Evolutionary conservation across 2,888 invertebrate species (phyloP), one percentile per base, ranked within the genome.

Genomic region (Reticulitermes lucifugus): DNA sequence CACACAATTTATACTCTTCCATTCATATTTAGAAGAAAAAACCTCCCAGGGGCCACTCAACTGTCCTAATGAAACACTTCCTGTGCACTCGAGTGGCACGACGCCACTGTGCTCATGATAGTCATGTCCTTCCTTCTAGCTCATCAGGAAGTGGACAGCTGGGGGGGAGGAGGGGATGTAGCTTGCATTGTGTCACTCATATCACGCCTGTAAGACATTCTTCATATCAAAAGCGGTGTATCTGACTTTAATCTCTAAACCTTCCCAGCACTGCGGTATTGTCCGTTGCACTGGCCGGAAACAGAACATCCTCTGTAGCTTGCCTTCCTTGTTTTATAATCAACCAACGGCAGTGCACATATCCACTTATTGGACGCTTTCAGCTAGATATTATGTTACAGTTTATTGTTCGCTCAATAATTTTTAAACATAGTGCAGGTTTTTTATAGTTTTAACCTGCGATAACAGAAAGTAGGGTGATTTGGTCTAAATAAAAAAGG

Each of bases 1-100:
- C 73, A 29, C 9, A 81, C 81, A 81, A 81, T 81, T 81, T 81
- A 70, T 25, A 81, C 81, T 81, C 81, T 70, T 81, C 65, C 81
- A 81, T 81, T 81, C 81, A 70, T 46, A 81, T 81, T 81, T 81
- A 81, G 41, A 41, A 81, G 70, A 60, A 43, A 80, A 79, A 80
- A 80, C 21, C 25, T 77, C 6, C n/a, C 22, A 46, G 77, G 77
- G 77, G 22, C 41, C 46, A 22, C 77, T 46, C 41, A 77, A 46
- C 77, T 77, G 51, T 21, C 3, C 77, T 77, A 41, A 77, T 77
- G 77, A 77, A 77, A 77, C 77, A 77, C 46, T 77, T 77, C 77
- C 77, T 77, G 77, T 77, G 41, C n/a, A 46, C 2, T 21, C 14
- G 46, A 77, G 77, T 77, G 77, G 77, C 51, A 77, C 51, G 73